phyloP scores from a whole-genome alignment of 2,797 vertebrate genomes.

The Myiotriccus ornatus region DNA sequence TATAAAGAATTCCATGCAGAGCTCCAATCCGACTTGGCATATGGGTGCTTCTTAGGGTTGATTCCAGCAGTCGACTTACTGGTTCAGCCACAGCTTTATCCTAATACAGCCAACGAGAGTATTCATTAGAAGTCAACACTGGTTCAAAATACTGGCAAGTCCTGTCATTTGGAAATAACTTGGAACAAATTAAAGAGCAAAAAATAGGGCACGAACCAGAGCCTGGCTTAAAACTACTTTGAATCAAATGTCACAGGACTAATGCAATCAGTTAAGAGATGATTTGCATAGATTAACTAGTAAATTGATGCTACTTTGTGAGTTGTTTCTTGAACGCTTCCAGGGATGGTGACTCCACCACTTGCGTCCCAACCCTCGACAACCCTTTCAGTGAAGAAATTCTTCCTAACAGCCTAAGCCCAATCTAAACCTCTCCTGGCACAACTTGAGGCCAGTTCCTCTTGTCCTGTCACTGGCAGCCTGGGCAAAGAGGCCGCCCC shows the following conservation, averaged over 20 bases:
- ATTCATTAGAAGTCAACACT: neutral
- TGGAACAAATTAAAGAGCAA: neutral
- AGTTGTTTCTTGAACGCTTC: neutral
- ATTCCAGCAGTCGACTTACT: conserved; percentile 91
- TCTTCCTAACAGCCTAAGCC: neutral
- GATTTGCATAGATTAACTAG: neutral
- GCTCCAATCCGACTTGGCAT: conserved; percentile 94
- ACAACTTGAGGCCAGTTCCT: neutral
- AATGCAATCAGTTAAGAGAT: neutral
- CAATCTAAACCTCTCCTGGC: neutral
- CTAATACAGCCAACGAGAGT: conserved; percentile 61
- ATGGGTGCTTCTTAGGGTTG: conserved; percentile 90
- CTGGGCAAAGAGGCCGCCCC: neutral
- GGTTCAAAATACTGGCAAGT: neutral
- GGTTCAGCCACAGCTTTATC: conserved; percentile 94
- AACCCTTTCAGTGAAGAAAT: neutral
- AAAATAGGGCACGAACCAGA: neutral
- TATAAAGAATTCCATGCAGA: conserved; percentile 91
- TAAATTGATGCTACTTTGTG: neutral
- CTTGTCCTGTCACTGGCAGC: neutral
- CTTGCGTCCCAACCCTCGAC: neutral
- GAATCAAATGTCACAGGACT: neutral
- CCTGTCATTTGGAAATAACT: neutral
- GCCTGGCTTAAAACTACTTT: neutral
- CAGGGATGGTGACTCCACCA: neutral